Evolutionary conservation across 2,113 vertebrate genomes (phyloP).

Genomic region (Caloenas nicobarica): DNA sequence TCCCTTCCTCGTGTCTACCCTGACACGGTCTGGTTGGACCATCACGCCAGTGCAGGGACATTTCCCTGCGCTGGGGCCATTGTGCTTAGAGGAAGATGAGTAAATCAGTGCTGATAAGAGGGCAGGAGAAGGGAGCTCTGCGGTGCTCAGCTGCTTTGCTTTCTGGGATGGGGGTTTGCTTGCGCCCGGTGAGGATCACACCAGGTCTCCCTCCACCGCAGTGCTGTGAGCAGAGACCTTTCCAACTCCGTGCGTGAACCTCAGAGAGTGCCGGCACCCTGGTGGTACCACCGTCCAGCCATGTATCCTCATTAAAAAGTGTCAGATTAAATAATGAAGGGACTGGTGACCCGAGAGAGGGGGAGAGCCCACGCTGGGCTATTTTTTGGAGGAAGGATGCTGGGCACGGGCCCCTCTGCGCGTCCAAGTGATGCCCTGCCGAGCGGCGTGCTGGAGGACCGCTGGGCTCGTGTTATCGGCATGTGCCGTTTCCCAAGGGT

Average conservation of each 20-base stretch:
- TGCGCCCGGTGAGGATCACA: not conserved
- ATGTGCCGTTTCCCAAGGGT: not conserved
- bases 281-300: not conserved
- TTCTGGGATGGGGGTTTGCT: not conserved
- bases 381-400: not conserved
- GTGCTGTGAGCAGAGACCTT: not conserved
- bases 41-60: no score
- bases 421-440: not conserved
- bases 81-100: not conserved
- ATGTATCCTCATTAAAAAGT: not conserved
- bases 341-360: not conserved
- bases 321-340: not conserved
- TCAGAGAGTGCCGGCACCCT: not conserved
- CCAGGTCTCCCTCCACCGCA: not conserved
- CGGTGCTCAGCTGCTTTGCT: not conserved
- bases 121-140: not conserved
- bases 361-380: not conserved
- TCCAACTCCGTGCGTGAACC: not conserved
- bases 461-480: not conserved
- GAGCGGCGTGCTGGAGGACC: fast-evolving
- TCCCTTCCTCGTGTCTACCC: no score
- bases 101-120: not conserved
- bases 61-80: fast-evolving
- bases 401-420: no score
- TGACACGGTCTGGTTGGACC: not conserved